Evolutionary conservation across 1,140 invertebrate genomes (phyloP).

Genomic region (Pseudachorutes palmiensis): DNA sequence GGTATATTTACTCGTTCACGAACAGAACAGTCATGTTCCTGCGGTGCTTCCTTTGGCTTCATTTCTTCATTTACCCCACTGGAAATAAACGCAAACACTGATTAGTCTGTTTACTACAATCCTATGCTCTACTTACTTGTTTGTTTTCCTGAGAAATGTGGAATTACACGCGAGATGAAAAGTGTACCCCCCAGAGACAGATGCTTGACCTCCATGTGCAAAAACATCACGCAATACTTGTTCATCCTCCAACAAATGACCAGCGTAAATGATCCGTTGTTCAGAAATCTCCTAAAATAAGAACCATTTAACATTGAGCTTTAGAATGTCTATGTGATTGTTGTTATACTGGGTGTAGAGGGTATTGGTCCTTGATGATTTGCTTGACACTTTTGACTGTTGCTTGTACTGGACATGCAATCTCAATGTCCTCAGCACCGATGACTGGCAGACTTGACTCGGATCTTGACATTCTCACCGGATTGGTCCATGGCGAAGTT

Average conservation of each 20-base stretch:
- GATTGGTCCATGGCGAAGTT: background rate
- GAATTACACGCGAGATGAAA: slow-evolving; percentile 32
- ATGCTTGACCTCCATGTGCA: slow-evolving; percentile 14
- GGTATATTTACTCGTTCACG: background rate
- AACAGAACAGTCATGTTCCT: background rate
- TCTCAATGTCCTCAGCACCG: slow-evolving; percentile 33
- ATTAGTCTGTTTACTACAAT: slow-evolving; percentile 3
- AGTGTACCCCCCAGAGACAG: slow-evolving; percentile 17
- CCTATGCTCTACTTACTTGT: slow-evolving; percentile 7
- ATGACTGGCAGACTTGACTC: slow-evolving; percentile 30
- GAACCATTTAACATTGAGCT: no score
- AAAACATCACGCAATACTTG: slow-evolving; percentile 31
- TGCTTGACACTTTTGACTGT: slow-evolving; percentile 28
- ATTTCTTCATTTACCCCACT: background rate
- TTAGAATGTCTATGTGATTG: background rate
- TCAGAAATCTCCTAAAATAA: slow-evolving; percentile 27
- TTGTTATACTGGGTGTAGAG: slow-evolving; percentile 30
- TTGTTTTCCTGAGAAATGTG: slow-evolving; percentile 2
- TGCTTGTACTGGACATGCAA: slow-evolving; percentile 17
- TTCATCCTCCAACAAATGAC: slow-evolving; percentile 33
- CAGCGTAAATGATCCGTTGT: slow-evolving; percentile 35
- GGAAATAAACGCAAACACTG: background rate
- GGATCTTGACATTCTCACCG: slow-evolving; percentile 9
- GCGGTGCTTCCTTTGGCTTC: background rate
- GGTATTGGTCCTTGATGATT: slow-evolving; percentile 22